Evolutionary conservation across 2,113 vertebrate genomes (phyloP).

Genomic region (Callocephalon fimbriatum): DNA sequence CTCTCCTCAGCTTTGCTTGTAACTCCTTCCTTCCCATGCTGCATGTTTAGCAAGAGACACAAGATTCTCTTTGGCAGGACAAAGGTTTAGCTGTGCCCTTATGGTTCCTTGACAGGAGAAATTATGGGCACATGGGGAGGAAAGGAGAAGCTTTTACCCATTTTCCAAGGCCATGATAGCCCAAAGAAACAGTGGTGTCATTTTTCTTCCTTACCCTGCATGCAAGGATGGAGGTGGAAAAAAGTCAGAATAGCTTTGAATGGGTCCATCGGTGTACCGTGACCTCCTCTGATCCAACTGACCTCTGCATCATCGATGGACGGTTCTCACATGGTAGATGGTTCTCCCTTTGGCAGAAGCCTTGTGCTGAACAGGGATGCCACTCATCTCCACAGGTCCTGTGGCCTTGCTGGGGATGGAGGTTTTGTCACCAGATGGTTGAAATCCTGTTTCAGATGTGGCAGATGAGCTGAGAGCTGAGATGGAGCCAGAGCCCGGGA

Average conservation of each 20-base stretch:
- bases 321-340: neutral
- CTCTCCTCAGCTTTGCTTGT: neutral
- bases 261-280: neutral
- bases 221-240: neutral
- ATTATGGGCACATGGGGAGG: neutral
- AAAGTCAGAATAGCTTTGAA: neutral
- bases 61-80: neutral
- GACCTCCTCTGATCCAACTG: neutral
- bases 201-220: neutral
- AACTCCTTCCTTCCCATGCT: neutral
- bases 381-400: neutral
- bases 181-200: neutral
- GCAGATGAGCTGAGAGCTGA: neutral
- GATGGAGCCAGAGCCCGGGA: conserved; percentile 18
- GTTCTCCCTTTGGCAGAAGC: neutral
- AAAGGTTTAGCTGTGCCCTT: neutral
- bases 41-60: neutral
- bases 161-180: neutral
- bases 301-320: neutral
- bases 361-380: neutral
- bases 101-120: neutral
- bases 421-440: neutral
- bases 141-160: neutral
- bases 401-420: neutral
- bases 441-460: neutral